Evolutionary conservation across 2,113 vertebrate genomes (phyloP), one percentile per base, ranked within the genome.

Genomic region (Panthera uncia): DNA sequence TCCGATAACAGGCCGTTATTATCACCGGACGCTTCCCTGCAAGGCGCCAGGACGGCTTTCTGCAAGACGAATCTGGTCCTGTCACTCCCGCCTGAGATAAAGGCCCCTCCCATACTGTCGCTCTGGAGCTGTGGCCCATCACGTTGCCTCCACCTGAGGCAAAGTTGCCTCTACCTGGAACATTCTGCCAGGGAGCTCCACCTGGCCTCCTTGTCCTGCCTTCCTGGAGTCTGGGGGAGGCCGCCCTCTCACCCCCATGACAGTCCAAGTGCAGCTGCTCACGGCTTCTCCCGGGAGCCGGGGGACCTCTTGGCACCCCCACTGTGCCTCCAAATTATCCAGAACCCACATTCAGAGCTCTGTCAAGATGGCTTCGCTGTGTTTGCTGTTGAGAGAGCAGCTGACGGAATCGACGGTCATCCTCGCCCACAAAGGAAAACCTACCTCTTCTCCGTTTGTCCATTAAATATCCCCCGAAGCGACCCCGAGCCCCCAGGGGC

Each of bases 171-270:
- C 50, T 2, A 3, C 13, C 25, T 6, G 23, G 50, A 93, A 45
- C 25, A 7, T 63, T n/a, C 25, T 69, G 16, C 38, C 36, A 0
- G 7, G 15, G 8, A 55, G 76, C 45, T 3, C n/a, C 48, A 68
- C 15, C 66, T 19, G 1, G 2, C 3, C 65, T 81, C 7, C 61
- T 23, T 6, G 10, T 25, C 33, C 71, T 29, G 27, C 69, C 63
- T 8, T 63, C 57, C 55, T 48, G 0, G 11, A 80, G 23, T 4
- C 31, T 9, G 25, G 7, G 45, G n/a, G 41, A 3, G 19, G 12
- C 0, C 1, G 36, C 52, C 55, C 18, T 11, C 15, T 13, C 3
- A 23, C 66, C 6, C 52, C 19, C 45, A 4, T 0, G 25, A 29
- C 5, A 23, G 48, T 41, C 33, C 21, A 7, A 4, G 36, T 3